phyloP scores from a whole-genome alignment of 1,140 invertebrate genomes.

The Polypedilum vanderplanki region DNA sequence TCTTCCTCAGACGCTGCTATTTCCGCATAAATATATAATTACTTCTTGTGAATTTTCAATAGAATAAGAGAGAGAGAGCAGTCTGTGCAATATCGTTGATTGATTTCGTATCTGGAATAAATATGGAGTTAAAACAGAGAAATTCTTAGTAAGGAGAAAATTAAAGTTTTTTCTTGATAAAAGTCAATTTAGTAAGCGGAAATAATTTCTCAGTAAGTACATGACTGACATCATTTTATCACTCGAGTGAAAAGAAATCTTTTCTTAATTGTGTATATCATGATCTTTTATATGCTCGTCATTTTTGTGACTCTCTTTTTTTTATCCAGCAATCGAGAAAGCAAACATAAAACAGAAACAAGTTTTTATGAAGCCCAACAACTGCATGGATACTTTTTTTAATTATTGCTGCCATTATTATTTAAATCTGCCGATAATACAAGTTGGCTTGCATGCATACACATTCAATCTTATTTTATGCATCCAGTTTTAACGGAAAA shows the following conservation, averaged over 20 bases:
- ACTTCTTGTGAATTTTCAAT: neutral
- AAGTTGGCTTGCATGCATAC: too few species aligned
- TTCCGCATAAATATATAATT: constrained; percentile 1
- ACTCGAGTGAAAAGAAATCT: neutral
- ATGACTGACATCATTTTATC: too few species aligned
- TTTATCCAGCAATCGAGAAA: neutral
- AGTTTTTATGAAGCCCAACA: neutral
- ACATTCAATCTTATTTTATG: too few species aligned
- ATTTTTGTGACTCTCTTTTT: neutral
- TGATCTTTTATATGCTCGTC: neutral
- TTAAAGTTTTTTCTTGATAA: too few species aligned
- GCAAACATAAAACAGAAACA: neutral
- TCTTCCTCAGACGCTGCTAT: neutral
- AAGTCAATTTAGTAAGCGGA: too few species aligned
- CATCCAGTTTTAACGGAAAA: too few species aligned
- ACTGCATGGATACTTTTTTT: neutral
- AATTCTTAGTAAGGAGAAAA: too few species aligned
- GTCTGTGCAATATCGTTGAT: constrained; percentile 17
- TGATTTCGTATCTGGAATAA: neutral
- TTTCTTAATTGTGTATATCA: neutral
- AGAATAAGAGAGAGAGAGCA: too few species aligned
- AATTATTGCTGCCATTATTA: too few species aligned
- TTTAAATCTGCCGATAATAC: too few species aligned
- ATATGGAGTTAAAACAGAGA: neutral
- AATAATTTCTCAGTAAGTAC: too few species aligned